phyloP scores from a whole-genome alignment of 37 sponge, comb jelly and placozoan genomes.

The Eunapius fragilis region DNA sequence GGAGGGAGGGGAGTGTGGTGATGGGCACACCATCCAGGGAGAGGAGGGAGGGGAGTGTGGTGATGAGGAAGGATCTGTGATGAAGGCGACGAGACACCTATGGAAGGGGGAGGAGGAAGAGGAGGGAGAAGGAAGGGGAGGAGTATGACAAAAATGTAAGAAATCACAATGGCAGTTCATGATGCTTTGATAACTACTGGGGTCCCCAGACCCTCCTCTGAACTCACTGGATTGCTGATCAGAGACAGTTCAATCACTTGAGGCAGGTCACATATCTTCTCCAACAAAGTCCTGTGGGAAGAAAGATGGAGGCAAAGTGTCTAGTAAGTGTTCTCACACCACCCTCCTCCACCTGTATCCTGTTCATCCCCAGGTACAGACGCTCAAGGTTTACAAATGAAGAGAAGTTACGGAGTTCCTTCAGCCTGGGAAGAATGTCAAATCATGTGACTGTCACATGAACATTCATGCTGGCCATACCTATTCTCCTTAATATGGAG shows the following conservation, averaged over 20 bases:
- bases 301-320: background rate
- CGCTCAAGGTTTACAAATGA: conserved; percentile 62
- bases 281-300: conserved; percentile 77
- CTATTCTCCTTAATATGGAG: conserved; percentile 95
- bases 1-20: background rate
- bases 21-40: too few relatives aligned
- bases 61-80: too few relatives aligned
- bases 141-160: background rate
- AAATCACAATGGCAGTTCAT: too few relatives aligned
- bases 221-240: conserved; percentile 85
- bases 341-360: conserved; percentile 64
- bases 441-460: background rate
- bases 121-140: too few relatives aligned
- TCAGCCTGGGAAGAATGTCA: conserved; percentile 77
- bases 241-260: conserved; percentile 85
- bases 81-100: too few relatives aligned
- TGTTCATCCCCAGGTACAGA: conserved; percentile 91
- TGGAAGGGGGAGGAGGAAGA: too few relatives aligned
- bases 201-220: too few relatives aligned
- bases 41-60: too few relatives aligned
- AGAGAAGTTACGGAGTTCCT: conserved; percentile 73
- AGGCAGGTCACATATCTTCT: conserved; percentile 66
- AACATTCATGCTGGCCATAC: conserved; percentile 3
- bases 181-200: too few relatives aligned
- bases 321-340: too few relatives aligned